These are phyloP conservation scores for Laterallus jamaicensis DNA, from an alignment of 2,113 vertebrate genomes.

Conservation along the genomic window DNA sequence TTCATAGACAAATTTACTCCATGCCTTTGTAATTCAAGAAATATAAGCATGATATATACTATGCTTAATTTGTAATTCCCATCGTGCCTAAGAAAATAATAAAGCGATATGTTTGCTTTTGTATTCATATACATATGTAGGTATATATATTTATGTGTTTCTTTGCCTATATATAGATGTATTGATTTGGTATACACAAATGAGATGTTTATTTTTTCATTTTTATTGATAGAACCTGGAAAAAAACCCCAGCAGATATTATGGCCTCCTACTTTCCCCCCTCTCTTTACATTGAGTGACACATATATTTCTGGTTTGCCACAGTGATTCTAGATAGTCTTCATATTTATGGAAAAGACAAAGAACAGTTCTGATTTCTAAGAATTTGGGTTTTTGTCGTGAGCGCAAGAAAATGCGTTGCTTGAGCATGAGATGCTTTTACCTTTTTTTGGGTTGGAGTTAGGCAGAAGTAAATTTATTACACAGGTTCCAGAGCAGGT, in stretches of 20 bases:
- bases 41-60: neutral
- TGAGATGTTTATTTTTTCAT: neutral
- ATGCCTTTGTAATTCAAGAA: neutral
- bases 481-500: neutral
- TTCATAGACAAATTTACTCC: neutral
- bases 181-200: neutral
- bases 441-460: neutral
- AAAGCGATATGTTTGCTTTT: neutral
- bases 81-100: neutral
- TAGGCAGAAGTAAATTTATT: neutral
- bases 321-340: neutral
- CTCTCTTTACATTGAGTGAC: neutral
- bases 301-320: neutral
- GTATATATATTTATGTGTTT: neutral
- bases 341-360: neutral
- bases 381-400: neutral
- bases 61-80: neutral
- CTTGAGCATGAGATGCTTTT: neutral
- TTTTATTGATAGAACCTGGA: neutral
- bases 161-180: neutral
- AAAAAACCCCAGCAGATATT: neutral
- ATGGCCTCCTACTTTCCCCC: neutral
- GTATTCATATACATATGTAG: neutral
- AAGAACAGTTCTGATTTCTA: neutral
- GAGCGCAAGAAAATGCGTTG: neutral